phyloP scores from a whole-genome alignment of 2,797 vertebrate genomes.

The Pangasius larnaudii region DNA sequence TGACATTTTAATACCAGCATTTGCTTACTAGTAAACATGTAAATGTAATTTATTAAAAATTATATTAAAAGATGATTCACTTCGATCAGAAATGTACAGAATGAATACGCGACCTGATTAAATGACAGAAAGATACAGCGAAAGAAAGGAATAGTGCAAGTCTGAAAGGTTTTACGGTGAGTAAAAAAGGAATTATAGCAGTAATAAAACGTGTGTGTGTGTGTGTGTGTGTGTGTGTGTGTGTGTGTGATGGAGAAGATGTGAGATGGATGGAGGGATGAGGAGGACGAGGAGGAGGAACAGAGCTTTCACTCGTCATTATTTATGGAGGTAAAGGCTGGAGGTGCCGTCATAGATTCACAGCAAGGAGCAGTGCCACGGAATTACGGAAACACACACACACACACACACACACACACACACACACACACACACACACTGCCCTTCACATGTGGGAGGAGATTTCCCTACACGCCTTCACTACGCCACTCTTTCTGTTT shows the following conservation, averaged over 20 bases:
- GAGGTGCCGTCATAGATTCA: not conserved
- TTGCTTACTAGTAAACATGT: not conserved
- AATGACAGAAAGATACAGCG: not conserved
- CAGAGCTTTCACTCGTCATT: conserved; percentile 1
- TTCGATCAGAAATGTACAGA: not conserved
- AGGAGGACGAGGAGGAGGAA: not conserved
- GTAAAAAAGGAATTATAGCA: not conserved
- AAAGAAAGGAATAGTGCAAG: not conserved
- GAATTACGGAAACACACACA: not conserved
- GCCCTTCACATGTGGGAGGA: not conserved
- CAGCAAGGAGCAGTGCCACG: not conserved
- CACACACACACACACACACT: not conserved
- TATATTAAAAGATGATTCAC: not conserved
- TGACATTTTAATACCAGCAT: not conserved
- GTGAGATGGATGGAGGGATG: not conserved
- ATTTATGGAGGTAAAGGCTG: conserved; percentile 1
- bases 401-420: conserved; percentile 2
- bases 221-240: conserved; percentile 3
- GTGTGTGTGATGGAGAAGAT: not conserved
- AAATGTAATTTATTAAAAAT: not conserved
- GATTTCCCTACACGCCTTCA: not conserved
- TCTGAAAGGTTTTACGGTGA: not conserved
- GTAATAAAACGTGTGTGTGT: not conserved
- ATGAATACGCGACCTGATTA: not conserved
- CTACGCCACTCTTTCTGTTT: not conserved